Conservation (phyloP, 2,888 invertebrate species). For the Furcula furcula region DNA sequence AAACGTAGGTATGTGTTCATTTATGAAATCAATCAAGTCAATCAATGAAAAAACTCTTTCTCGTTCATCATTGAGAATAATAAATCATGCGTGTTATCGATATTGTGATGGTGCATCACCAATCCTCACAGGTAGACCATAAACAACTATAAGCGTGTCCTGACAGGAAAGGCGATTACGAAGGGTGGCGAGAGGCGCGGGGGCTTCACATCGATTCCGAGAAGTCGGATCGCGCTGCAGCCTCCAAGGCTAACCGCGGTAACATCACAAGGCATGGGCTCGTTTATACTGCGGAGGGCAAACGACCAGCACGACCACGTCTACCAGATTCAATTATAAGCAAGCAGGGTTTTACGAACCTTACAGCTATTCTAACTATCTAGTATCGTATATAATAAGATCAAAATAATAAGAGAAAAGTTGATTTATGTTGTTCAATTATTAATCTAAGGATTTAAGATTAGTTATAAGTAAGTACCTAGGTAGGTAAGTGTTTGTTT, state of each 20-base stretch:
- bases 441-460: no score
- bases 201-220: slow-evolving; percentile 55
- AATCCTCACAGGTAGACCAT: slow-evolving; percentile 23
- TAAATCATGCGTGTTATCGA: slow-evolving; percentile 17
- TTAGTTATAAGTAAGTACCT: no score
- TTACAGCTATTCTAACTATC: slow-evolving; percentile 1
- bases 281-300: slow-evolving; percentile 68
- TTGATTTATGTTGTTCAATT: no score
- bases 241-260: slow-evolving; percentile 67
- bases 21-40: no score
- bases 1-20: no score
- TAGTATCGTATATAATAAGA: no score
- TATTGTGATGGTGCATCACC: slow-evolving; percentile 18
- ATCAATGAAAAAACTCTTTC: no score
- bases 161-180: slow-evolving; percentile 54
- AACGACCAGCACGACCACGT: slow-evolving; percentile 44
- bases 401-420: no score
- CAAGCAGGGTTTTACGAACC: slow-evolving; percentile 33
- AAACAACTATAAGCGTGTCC: slow-evolving; percentile 41
- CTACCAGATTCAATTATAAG: slow-evolving; percentile 57
- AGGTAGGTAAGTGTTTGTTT: no score
- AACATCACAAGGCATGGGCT: slow-evolving; percentile 67
- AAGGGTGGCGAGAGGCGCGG: slow-evolving; percentile 39
- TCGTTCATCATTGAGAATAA: neutral
- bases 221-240: slow-evolving; percentile 60